Evolutionary conservation across 2,888 invertebrate species (phyloP), one percentile per base, ranked within the genome.

Genomic region (Amblyjoppa proteus): DNA sequence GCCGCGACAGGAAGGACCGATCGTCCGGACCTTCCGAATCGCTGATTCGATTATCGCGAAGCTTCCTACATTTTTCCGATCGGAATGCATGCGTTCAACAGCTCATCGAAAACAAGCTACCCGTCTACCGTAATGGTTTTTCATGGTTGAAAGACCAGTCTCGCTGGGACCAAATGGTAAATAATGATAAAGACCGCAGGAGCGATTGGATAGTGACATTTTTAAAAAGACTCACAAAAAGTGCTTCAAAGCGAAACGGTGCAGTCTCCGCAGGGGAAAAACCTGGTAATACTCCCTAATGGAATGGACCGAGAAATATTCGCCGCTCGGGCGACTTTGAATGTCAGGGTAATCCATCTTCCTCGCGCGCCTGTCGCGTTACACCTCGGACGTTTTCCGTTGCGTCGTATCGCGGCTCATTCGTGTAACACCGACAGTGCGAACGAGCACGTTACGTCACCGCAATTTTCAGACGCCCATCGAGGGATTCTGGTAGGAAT

Each of bases 311-410:
- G 70, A 70, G 64, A 53, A 80, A 64, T 79, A 75, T 79, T 79
- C 79, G 64, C 75, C 34, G 73, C 61, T 34, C 34, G 28, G 31
- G 11, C 25, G 31, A 75, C 25, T 13, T 75, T n/a, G 74, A 20
- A 3, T 61, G 53, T 73, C 41, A 53, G 66, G 66, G 82, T 66
- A 76, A 85, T 85, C 79, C 79, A 82, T 85, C 85, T 85, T 85
- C 79, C 79, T 85, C 85, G 34, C 69, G 70, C 38, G 53, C 1
- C 71, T 61, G 73, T 73, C 81, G 61, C 56, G 64, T 79, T 68
- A 16, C 4, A 82, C 82, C 38, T 75, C 78, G 69, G 77, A 76
- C 41, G 78, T 70, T 81, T 78, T 70, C 58, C 51, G 51, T 25
- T 20, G n/a, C 69, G 38, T 70, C 77, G 76, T 45, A 71, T 34